Evolutionary conservation across 2,888 invertebrate species (phyloP), one percentile per base, ranked within the genome.

Genomic region (Leptogaster cylindrica): DNA sequence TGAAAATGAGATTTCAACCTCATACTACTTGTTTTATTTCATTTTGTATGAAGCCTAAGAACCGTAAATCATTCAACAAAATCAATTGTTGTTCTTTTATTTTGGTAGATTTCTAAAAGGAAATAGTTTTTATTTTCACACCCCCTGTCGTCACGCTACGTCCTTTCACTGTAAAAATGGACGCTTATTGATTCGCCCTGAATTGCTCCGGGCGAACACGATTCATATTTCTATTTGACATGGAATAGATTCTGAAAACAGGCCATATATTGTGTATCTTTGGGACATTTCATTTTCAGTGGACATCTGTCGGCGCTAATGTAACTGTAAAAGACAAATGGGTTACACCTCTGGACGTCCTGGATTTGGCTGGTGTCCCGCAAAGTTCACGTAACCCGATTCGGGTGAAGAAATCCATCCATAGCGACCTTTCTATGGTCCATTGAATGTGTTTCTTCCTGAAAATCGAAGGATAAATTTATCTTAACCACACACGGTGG

Each of bases 381-480:
- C 18, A 52, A 10, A 33, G 31, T 20, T 27, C 28, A 16, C 52
- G 31, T 33, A 39, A 27, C 52, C 20, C 14, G 52, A 20, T 27
- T 33, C 7, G 10, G 16, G 33, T 33, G 20, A 52, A 52, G 28
- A 31, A 31, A 33, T 27, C 28, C 28, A 51, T 51, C 31, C 51
- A 51, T 12, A 51, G 16, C 51, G 28, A 52, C 52, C 52, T 52
- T 52, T 18, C 14, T 52, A 52, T 52, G 52, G 31, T 52, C 52
- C 52, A 52, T 52, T 52, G 18, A 52, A 31, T 52, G 33, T 52
- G 18, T 52, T 52, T 52, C 52, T 31, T 52, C 4, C 18, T 28
- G 28, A 52, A 52, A 16, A 52, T 52, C 52, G 52, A 33, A 52
- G 33, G 52, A 52, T 52, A 52, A 52, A 52, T 52, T 52, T 7